phyloP scores from a whole-genome alignment of 2,797 vertebrate genomes.

The Pelobates cultripes region DNA sequence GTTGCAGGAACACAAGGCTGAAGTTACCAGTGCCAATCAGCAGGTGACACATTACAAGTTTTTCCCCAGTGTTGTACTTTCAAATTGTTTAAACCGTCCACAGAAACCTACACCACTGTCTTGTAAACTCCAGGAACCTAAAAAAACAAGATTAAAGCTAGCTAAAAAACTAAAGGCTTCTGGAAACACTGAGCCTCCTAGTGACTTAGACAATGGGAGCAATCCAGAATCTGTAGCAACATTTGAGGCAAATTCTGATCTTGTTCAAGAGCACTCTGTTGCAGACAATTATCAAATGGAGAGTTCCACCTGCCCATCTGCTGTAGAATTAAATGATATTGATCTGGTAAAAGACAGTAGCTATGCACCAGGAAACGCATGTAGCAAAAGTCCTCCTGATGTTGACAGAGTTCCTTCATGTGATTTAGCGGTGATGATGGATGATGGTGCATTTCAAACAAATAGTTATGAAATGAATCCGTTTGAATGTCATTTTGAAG shows the following conservation, averaged over 20 bases:
- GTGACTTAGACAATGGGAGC: background rate
- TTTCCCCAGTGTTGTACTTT: slow-evolving; percentile 97
- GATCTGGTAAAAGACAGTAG: slow-evolving; percentile 68
- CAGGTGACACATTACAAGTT: slow-evolving; percentile 98
- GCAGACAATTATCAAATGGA: background rate
- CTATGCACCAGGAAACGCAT: slow-evolving; percentile 68
- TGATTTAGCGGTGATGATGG: slow-evolving; percentile 70
- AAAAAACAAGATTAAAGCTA: slow-evolving; percentile 84
- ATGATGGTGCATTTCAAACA: slow-evolving; percentile 74
- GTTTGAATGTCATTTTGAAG: slow-evolving; percentile 70
- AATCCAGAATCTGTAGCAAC: background rate
- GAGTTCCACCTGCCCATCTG: background rate
- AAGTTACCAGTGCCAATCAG: slow-evolving; percentile 89
- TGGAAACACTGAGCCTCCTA: background rate
- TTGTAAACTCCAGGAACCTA: slow-evolving; percentile 80
- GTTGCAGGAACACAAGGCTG: slow-evolving; percentile 94
- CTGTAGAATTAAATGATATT: slow-evolving; percentile 54
- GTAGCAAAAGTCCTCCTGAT: slow-evolving; percentile 67
- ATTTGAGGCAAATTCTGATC: background rate
- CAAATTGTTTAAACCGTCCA: slow-evolving; percentile 91
- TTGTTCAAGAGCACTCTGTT: background rate
- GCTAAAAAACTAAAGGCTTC: slow-evolving; percentile 72
- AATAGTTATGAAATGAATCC: slow-evolving; percentile 72
- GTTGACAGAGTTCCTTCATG: slow-evolving; percentile 66
- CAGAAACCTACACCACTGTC: slow-evolving; percentile 76